Evolutionary conservation across 2,888 invertebrate genomes (phyloP), one percentile per base, ranked within the genome.

Genomic region (Ctenicera cuprea): DNA sequence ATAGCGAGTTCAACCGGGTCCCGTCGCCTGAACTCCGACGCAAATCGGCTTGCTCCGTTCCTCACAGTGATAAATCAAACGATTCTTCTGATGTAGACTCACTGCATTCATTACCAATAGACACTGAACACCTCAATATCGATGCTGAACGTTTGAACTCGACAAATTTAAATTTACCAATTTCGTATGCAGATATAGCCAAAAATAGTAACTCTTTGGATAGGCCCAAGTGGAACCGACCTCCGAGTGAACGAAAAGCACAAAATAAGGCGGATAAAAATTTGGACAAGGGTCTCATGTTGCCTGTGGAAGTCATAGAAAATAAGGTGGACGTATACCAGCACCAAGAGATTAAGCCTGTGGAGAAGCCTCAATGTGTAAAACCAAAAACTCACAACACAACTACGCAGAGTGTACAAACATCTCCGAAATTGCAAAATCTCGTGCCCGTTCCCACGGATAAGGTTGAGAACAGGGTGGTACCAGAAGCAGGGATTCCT

Each of bases 81-180:
- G 95, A 94, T 85, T 95, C 95, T 80, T 94, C 94, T 84, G 94
- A 94, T 87, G 90, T 93, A 82, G 96, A 96, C 84, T 95, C 95
- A 14, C 94, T 95, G 79, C 95, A 95, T 88, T 95, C 95, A 79
- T 89, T 95, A 83, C 95, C 95, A 26, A 91, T 93, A 57, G 89
- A 90, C 61, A 80, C 80, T 76, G 65, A 76, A 43, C 65, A 81
- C 8, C 70, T 80, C 7, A 81, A 81, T 50, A 73, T 77, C 62
- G 14, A 52, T 59, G 43, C 62, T 14, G 71, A 67, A 18, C 45
- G 61, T 37, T 48, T 70, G 37, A 63, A 63, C 33, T 38, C 45
- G n/a, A 54, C 18, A 14, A 70, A 72, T 48, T 62, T 73, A 7
- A 79, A 79, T 48, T 72, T 79, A 33, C 86, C 86, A 3, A 83